Percentiles rank a stretch among this genome's conserved stretches.
These are phyloP conservation scores for Acrobeloides nanus DNA, from an alignment of 2,888 invertebrate species.

Conservation along the genomic window DNA sequence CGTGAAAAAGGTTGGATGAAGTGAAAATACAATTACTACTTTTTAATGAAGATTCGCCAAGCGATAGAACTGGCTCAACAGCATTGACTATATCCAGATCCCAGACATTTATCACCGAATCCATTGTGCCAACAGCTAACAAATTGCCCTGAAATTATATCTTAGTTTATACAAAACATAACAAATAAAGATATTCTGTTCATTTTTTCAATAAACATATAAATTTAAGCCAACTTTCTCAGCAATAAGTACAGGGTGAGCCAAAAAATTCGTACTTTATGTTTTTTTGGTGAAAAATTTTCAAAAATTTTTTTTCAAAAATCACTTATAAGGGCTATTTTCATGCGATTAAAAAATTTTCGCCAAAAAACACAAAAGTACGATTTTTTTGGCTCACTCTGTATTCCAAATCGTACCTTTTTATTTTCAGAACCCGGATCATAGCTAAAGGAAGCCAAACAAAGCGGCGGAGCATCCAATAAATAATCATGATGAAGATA, in stretches of 20 bases:
- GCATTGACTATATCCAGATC: slow-evolving; percentile 86
- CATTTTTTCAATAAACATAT: background rate
- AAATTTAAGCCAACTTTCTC: no score
- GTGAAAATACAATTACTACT: no score
- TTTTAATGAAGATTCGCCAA: no score
- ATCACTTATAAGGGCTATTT: no score
- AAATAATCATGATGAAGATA: slow-evolving; percentile 87
- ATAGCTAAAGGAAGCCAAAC: slow-evolving; percentile 67
- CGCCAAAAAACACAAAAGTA: no score
- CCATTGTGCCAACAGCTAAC: slow-evolving; percentile 86
- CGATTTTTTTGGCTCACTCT: no score
- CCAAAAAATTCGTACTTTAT: no score
- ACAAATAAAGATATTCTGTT: slow-evolving; percentile 6
- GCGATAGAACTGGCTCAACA: slow-evolving; percentile 75
- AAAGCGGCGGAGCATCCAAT: slow-evolving; percentile 79
- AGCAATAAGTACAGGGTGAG: no score
- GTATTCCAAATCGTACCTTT: slow-evolving; percentile 14
- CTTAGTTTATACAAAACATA: slow-evolving; percentile 33
- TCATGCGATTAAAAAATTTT: no score
- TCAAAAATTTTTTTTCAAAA: no score
- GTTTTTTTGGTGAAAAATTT: no score
- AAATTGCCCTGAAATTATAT: slow-evolving; percentile 65
- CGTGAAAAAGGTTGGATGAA: no score
- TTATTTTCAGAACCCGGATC: slow-evolving; percentile 67
- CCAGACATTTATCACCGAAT: slow-evolving; percentile 88